These are phyloP conservation scores for Axis porcinus DNA, from an alignment of 2,113 vertebrate genomes.

Conservation along the genomic window DNA sequence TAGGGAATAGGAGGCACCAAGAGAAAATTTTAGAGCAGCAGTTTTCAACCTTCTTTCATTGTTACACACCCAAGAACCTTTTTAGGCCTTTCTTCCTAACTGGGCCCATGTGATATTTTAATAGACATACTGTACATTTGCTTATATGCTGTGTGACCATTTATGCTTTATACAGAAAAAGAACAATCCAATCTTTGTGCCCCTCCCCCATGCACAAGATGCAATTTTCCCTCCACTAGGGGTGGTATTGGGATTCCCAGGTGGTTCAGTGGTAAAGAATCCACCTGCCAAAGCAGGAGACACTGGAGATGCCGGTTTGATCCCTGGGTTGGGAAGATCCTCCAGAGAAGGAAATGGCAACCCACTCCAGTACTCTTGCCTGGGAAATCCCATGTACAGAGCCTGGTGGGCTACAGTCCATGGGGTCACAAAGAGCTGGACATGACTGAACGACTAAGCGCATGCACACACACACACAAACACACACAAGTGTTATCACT, in stretches of 20 bases:
- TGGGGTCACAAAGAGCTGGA: not conserved
- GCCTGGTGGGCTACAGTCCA: not conserved
- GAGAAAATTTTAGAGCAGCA: not conserved
- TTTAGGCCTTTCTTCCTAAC: not conserved
- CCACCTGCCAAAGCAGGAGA: not conserved
- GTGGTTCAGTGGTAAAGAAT: not conserved
- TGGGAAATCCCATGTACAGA: not conserved
- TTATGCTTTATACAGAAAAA: not conserved
- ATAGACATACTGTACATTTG: not conserved
- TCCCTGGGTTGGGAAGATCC: not conserved
- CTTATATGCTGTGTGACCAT: not conserved
- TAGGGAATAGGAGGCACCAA: not conserved
- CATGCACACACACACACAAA: not conserved
- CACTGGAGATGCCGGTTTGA: not conserved
- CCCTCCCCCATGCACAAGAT: not conserved
- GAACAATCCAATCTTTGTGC: not conserved
- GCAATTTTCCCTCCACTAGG: not conserved
- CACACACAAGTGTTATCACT: not conserved
- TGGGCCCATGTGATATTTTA: not conserved
- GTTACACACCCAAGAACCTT: not conserved
- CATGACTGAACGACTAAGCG: accelerated
- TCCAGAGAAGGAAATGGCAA: not conserved
- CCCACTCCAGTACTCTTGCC: not conserved
- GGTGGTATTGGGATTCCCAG: not conserved
- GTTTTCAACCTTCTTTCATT: not conserved